Evolutionary conservation across 2,888 invertebrate genomes (phyloP).

Genomic region (Zygaena filipendulae): DNA sequence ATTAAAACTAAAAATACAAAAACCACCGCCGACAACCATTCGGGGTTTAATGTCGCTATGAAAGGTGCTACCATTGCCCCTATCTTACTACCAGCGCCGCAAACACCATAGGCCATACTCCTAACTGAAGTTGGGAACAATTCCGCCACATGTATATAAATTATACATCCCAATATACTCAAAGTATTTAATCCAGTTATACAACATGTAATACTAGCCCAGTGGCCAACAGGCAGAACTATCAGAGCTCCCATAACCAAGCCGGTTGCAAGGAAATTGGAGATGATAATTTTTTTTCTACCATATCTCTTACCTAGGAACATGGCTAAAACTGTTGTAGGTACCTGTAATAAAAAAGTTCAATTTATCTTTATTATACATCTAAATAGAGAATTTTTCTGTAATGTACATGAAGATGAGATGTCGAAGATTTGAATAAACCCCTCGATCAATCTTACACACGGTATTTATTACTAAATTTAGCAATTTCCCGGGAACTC

Average conservation of each 20-base stretch:
- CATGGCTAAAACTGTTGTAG: constrained; percentile 21
- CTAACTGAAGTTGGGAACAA: constrained; percentile 39
- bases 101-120: constrained; percentile 33
- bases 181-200: constrained; percentile 21
- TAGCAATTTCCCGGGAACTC: too few species aligned
- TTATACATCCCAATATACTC: constrained; percentile 23
- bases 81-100: constrained; percentile 28
- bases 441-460: too few species aligned
- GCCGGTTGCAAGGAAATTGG: constrained; percentile 18
- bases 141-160: constrained; percentile 31
- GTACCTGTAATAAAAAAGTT: constrained; percentile 26
- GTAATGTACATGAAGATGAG: too few species aligned
- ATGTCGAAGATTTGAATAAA: too few species aligned
- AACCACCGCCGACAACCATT: constrained; percentile 31
- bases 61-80: constrained; percentile 39
- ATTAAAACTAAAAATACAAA: constrained; percentile 30
- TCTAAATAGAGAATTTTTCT: too few species aligned
- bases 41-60: constrained; percentile 27
- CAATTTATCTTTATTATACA: background rate
- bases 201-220: too few species aligned
- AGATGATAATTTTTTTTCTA: constrained; percentile 24
- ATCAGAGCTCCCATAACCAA: constrained; percentile 24
- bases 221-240: constrained; percentile 23
- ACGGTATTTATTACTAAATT: too few species aligned
- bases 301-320: constrained; percentile 25